These are phyloP conservation scores for Thecocarcelia acutangulata DNA, from an alignment of 2,888 invertebrate genomes.

Conservation along the genomic window DNA sequence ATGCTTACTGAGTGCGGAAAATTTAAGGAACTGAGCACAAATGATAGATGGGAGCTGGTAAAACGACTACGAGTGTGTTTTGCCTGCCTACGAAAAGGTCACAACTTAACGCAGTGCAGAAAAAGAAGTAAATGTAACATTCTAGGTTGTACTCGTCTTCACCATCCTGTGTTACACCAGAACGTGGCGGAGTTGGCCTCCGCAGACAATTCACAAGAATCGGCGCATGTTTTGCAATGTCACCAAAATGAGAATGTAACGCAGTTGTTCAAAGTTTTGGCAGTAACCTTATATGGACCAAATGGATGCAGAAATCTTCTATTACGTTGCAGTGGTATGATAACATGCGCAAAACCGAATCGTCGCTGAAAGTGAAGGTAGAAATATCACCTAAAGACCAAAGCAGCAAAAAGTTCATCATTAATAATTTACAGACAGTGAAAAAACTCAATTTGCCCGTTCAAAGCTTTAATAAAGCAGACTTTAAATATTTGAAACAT, in stretches of 20 bases:
- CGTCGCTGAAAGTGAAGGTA: constrained; percentile 21
- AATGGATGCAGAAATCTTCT: constrained; percentile 24
- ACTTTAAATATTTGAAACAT: no score
- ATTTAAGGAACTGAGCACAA: no score
- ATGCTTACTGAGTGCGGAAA: no score
- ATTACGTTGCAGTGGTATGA: constrained; percentile 66
- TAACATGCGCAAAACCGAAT: constrained; percentile 47
- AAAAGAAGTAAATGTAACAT: constrained; percentile 11
- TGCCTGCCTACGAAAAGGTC: no score
- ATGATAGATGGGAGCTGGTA: no score
- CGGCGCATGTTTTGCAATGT: constrained; percentile 23
- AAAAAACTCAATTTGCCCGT: no score
- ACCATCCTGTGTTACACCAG: constrained; percentile 18
- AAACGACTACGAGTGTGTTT: no score
- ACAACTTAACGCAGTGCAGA: constrained; percentile 20
- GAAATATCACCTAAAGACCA: constrained; percentile 41
- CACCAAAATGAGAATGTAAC: background rate
- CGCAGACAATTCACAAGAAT: background rate
- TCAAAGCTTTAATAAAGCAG: no score
- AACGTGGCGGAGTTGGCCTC: background rate
- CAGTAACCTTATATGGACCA: constrained; percentile 33
- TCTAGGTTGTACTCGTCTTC: constrained; percentile 3
- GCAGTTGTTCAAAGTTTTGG: constrained; percentile 38
- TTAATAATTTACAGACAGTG: no score
- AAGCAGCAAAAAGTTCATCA: no score